Evolutionary conservation across 1,140 invertebrate genomes (phyloP), one percentile per base, ranked within the genome.

Genomic region (Zaprionus nigranus): DNA sequence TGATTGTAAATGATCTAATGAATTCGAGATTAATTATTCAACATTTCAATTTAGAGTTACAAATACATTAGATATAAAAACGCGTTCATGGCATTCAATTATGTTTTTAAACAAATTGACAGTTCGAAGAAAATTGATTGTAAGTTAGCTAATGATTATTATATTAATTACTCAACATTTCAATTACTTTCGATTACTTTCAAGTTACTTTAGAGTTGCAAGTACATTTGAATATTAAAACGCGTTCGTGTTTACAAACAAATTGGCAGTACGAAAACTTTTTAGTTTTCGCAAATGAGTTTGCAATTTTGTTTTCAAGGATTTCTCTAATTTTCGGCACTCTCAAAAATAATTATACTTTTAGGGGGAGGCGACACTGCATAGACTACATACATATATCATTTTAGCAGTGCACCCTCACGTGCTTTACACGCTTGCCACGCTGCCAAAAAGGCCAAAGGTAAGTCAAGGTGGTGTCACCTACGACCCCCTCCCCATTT

Each of bases 371-470:
- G 40, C 5, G 5, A 9, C n/a, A 17, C 6, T 15, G 5, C 13
- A 15, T 40, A 40, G 5, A 15, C 13, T 40, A 46, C 40, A 17
- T 46, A 46, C 40, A 46, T 46, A 46, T 17, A 46, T 46, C 40
- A 46, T 17, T 46, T 46, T 46, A 20, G 40, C n/a, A 46, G n/a
- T 46, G n/a, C 40, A 46, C 40, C 40, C 40, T 17, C n/a, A 46
- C n/a, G 40, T 46, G 38, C 38, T 40, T 40, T n/a, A 40, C 38
- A 40, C 38, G 38, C 38, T 43, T 43, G 40, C 70, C 63, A 63
- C 13, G 62, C 51, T 77, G 75, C 64, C 62, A 70, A 87, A 87
- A 81, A 87, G 84, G 81, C 82, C 84, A 87, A 84, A 87, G 84
- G 84, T 81, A 58, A 82, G 68, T 76, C 62, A 74, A 73, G 70